Evolutionary conservation across 2,888 invertebrate species (phyloP).

Genomic region (Pantelozetes paolii): DNA sequence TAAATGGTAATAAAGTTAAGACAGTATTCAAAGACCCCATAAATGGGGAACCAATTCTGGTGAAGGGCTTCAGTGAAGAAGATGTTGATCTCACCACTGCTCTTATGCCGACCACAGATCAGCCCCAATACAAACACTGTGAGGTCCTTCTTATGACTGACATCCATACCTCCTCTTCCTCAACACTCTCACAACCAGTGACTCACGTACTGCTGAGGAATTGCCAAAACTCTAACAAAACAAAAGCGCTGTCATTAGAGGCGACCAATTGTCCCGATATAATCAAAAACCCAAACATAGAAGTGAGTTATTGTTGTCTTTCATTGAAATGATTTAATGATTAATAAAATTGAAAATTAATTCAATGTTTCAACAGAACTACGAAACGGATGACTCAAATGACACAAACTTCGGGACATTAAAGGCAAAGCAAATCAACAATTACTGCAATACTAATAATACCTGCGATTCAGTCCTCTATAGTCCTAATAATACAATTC

Average conservation of each 20-base stretch:
- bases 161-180: neutral
- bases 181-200: neutral
- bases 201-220: slow-evolving; percentile 2
- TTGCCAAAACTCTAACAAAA: neutral
- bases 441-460: slow-evolving; percentile 6
- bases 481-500: slow-evolving; percentile 5
- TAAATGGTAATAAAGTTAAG: neutral
- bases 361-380: neutral
- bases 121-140: neutral
- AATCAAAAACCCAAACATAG: slow-evolving; percentile 23
- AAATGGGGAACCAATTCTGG: neutral
- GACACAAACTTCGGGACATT: neutral
- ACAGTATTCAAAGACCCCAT: neutral
- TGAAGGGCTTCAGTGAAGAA: slow-evolving; percentile 25
- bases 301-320: neutral
- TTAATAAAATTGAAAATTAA: neutral
- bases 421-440: neutral
- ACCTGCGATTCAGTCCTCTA: neutral
- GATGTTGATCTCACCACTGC: neutral
- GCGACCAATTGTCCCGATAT: slow-evolving; percentile 16
- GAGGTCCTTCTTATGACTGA: slow-evolving; percentile 11
- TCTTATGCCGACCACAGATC: neutral
- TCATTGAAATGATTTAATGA: neutral
- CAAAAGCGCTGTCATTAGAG: neutral
- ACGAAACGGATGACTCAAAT: neutral